Evolutionary conservation across 2,888 invertebrate genomes (phyloP).

Genomic region (Phaedon cochleariae): DNA sequence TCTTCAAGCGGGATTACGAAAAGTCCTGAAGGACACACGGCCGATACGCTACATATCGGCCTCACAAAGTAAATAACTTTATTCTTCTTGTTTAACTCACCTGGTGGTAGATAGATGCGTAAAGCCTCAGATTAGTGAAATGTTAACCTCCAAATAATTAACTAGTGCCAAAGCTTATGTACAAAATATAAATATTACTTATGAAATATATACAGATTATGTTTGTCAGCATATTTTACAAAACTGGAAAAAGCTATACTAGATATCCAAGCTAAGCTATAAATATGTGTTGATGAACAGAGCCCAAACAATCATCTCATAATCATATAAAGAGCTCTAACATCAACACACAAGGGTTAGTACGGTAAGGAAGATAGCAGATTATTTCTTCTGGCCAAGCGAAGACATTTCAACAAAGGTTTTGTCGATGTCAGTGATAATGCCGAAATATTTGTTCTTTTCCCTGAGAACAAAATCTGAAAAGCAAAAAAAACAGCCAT

Average conservation of each 20-base stretch:
- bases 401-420: constrained; percentile 62
- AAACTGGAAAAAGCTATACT: neutral
- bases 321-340: neutral
- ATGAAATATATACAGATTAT: neutral
- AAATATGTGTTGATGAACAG: neutral
- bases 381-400: constrained; percentile 59
- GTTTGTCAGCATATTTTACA: neutral
- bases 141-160: neutral
- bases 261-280: neutral
- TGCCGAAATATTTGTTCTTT: constrained; percentile 61
- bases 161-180: neutral
- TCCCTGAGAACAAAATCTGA: constrained; percentile 61
- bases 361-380: constrained; percentile 11
- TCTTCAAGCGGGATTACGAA: too few species aligned
- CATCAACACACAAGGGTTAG: constrained; percentile 15
- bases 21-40: too few species aligned
- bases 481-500: constrained; percentile 41
- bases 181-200: neutral
- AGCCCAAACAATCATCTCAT: neutral
- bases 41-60: too few species aligned
- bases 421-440: constrained; percentile 61
- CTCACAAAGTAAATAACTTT: too few species aligned
- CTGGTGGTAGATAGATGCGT: neutral
- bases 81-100: neutral
- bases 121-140: neutral